Evolutionary conservation across 2,113 vertebrate species (phyloP).

Genomic region (Gallinago jamesoni): DNA sequence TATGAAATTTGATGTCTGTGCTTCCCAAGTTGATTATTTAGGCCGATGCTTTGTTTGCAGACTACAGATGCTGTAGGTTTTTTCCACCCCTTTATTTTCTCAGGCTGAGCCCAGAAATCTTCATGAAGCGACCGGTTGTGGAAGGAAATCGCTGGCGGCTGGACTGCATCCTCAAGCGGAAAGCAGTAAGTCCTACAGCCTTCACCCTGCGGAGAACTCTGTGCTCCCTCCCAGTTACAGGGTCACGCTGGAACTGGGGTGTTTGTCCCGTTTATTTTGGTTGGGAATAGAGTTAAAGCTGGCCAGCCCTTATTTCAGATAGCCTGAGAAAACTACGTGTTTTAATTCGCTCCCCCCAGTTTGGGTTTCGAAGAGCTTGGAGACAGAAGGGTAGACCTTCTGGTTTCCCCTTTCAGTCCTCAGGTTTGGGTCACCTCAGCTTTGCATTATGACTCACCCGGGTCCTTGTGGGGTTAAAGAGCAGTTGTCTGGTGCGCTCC

Average conservation of each 20-base stretch:
- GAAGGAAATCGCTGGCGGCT: conserved; percentile 96
- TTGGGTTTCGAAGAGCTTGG: background rate
- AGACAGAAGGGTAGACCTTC: background rate
- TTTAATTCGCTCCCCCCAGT: background rate
- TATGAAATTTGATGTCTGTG: background rate
- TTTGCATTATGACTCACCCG: fast-evolving
- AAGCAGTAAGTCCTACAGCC: conserved; percentile 84
- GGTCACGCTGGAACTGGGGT: background rate
- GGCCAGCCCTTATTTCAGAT: background rate
- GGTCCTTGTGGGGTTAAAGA: background rate
- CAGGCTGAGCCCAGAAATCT: conserved; percentile 97
- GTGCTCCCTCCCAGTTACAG: background rate
- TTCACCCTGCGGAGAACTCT: background rate
- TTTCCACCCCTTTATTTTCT: conserved; percentile 28
- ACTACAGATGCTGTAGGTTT: background rate
- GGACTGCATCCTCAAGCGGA: conserved; percentile 89
- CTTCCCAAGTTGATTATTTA: background rate
- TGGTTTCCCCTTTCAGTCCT: background rate
- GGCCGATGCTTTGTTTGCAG: conserved; percentile 16
- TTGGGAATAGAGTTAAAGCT: background rate
- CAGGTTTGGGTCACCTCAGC: background rate
- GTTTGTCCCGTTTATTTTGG: background rate
- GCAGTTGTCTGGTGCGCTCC: fast-evolving
- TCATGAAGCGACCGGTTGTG: conserved; percentile 93
- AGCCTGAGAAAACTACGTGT: fast-evolving